Evolutionary conservation across 2,888 invertebrate genomes (phyloP).

Genomic region (Sesia apiformis): DNA sequence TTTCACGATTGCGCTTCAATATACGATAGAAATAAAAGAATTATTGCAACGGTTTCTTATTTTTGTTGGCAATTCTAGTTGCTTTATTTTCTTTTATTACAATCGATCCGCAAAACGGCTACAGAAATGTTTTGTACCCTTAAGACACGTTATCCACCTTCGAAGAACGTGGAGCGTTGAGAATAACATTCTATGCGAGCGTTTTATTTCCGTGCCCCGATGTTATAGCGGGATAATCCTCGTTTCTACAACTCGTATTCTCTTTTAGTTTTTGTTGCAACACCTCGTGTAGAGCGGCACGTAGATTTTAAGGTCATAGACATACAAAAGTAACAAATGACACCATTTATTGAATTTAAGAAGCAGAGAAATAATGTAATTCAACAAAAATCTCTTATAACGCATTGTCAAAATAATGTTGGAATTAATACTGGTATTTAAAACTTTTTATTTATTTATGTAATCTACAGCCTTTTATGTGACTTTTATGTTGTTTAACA

Average conservation of each 20-base stretch:
- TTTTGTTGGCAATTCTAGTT: constrained; percentile 1
- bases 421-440: too few species aligned
- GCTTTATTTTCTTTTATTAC: constrained; percentile 6
- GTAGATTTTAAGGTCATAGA: background rate
- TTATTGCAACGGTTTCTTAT: constrained; percentile 2
- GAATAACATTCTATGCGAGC: constrained; percentile 21
- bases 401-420: too few species aligned
- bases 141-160: constrained; percentile 26
- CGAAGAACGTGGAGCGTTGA: constrained; percentile 10
- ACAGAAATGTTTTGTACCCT: constrained; percentile 22
- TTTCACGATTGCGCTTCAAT: background rate
- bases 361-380: too few species aligned
- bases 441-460: too few species aligned
- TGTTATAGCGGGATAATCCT: constrained; percentile 36
- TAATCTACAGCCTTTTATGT: too few species aligned
- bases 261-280: background rate
- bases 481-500: too few species aligned
- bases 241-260: constrained; percentile 32
- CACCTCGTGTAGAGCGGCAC: background rate
- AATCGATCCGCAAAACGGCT: constrained; percentile 9
- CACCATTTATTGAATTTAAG: too few species aligned
- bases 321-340: too few species aligned
- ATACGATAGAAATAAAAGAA: constrained; percentile 3
- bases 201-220: constrained; percentile 28
- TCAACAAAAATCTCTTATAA: too few species aligned